Evolutionary conservation across 2,888 invertebrate species (phyloP).

Genomic region (Pandemis heparana): DNA sequence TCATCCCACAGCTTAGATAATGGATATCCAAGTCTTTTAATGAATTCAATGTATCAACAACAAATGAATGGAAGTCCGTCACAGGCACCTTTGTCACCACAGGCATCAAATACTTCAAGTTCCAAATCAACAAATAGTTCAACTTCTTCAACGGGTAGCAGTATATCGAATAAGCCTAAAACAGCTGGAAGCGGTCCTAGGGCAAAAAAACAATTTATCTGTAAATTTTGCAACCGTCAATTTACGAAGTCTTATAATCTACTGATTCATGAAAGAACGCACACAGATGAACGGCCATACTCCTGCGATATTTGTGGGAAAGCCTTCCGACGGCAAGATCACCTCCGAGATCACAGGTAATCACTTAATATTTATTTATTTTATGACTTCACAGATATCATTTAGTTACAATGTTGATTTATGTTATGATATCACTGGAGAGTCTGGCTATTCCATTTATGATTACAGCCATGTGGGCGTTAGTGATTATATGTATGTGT

Average conservation of each 20-base stretch:
- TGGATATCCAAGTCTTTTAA: slow-evolving; percentile 89
- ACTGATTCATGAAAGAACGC: slow-evolving; percentile 98
- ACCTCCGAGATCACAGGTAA: slow-evolving; percentile 96
- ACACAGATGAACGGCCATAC: slow-evolving; percentile 98
- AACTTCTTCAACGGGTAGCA: slow-evolving; percentile 76
- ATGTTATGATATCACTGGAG: background rate
- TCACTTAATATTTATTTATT: slow-evolving; percentile 33
- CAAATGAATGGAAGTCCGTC: slow-evolving; percentile 81
- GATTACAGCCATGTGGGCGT: background rate
- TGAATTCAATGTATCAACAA: slow-evolving; percentile 89
- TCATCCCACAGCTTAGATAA: slow-evolving; percentile 87
- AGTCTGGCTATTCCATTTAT: background rate
- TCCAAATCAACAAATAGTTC: slow-evolving; percentile 79
- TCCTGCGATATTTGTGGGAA: slow-evolving; percentile 99
- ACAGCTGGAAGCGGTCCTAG: slow-evolving; percentile 88
- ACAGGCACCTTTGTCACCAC: slow-evolving; percentile 77
- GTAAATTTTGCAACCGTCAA: slow-evolving; percentile 98
- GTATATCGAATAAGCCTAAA: slow-evolving; percentile 80
- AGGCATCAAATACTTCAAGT: slow-evolving; percentile 74
- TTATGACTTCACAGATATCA: background rate
- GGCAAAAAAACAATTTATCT: slow-evolving; percentile 99
- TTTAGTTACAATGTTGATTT: background rate
- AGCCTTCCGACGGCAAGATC: slow-evolving; percentile 98
- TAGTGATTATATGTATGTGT: background rate
- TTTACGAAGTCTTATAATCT: slow-evolving; percentile 99